phyloP scores from a whole-genome alignment of 1,140 invertebrate species.

The Sycophaga agraensis region DNA sequence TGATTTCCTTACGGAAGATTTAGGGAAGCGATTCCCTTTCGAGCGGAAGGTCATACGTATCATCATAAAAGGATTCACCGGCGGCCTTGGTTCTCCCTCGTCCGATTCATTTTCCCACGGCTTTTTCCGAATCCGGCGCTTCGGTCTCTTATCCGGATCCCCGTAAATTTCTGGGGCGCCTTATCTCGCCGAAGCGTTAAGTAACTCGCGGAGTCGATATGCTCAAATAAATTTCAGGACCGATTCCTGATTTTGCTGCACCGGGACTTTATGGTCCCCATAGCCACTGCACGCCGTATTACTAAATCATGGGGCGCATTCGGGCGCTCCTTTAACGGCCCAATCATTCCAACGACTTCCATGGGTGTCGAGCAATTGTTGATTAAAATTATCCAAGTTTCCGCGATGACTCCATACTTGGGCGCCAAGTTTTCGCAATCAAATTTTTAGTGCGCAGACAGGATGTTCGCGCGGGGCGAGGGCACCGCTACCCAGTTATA shows the following conservation, averaged over 20 bases:
- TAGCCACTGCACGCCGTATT: no score
- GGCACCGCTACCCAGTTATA: no score
- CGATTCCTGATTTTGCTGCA: slow-evolving; percentile 10
- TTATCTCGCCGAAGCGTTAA: slow-evolving; percentile 21
- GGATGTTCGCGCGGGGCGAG: no score
- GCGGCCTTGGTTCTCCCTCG: background rate
- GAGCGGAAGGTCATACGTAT: no score
- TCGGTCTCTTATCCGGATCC: slow-evolving; percentile 12
- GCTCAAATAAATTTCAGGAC: slow-evolving; percentile 18
- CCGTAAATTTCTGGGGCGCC: slow-evolving; percentile 21
- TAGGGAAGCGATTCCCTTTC: no score
- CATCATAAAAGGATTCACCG: no score
- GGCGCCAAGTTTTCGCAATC: no score
- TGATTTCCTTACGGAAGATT: no score
- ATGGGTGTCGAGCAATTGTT: background rate
- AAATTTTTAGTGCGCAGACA: no score
- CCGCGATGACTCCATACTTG: no score
- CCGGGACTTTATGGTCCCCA: slow-evolving; percentile 12
- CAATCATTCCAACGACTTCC: background rate
- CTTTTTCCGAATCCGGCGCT: background rate
- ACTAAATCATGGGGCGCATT: background rate
- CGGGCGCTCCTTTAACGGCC: background rate
- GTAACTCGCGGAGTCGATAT: slow-evolving; percentile 17
- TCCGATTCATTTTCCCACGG: background rate
- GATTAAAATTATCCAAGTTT: background rate